These are phyloP conservation scores for Lathamus discolor DNA, from an alignment of 2,113 vertebrate genomes.

Conservation along the genomic window DNA sequence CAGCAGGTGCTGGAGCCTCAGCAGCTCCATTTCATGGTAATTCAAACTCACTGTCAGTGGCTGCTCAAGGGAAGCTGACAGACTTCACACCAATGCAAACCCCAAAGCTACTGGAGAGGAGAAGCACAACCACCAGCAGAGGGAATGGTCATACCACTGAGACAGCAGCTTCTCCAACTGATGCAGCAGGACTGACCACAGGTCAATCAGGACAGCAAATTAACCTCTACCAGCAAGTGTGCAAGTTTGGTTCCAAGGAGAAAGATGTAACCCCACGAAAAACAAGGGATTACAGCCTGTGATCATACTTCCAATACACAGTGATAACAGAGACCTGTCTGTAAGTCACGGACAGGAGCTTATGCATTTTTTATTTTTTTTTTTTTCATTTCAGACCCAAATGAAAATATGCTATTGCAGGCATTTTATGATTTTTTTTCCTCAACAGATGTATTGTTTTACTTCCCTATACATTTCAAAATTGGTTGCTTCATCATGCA, in stretches of 20 bases:
- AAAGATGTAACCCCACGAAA: accelerated
- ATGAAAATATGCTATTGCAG: not conserved
- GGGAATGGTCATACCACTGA: accelerated
- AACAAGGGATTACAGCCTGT: not conserved
- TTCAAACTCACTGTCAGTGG: not conserved
- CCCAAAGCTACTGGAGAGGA: not conserved
- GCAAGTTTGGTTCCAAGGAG: not conserved
- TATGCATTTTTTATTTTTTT: accelerated
- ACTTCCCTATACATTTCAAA: constrained; percentile 60
- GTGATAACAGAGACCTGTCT: not conserved
- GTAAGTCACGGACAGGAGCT: not conserved
- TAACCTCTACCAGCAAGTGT: accelerated
- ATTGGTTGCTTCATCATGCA: not conserved
- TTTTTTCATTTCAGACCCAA: not conserved
- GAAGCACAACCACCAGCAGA: not conserved
- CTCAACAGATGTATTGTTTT: not conserved
- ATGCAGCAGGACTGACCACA: not conserved
- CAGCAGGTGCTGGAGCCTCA: not conserved
- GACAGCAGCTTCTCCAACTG: not conserved
- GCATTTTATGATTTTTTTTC: constrained; percentile 21
- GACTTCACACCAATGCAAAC: accelerated
- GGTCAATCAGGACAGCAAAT: accelerated
- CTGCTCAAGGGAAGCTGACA: not conserved
- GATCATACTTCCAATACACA: not conserved
- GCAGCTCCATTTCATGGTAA: not conserved